Base-by-base conservation (phyloP, 2,888 invertebrate species). In the Andrena bicolor region DNA sequence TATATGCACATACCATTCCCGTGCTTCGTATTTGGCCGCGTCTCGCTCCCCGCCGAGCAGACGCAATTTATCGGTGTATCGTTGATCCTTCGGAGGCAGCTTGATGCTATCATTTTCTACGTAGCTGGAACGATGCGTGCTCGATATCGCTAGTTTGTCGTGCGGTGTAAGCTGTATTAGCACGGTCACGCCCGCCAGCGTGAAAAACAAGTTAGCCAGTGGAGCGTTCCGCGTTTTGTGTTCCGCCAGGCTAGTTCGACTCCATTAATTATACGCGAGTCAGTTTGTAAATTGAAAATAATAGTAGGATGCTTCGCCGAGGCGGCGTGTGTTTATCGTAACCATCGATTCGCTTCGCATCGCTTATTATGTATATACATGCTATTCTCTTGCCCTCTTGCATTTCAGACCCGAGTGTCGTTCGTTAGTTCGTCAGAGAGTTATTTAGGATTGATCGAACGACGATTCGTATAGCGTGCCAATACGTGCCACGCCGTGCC, bases 371-470 rank as follows among this genome's bases (percentile, higher is more conserved):
- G 10, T 35, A 10, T 10, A 10, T 10, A 35, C 35, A 2, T 35
- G 41, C 41, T 13, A 0, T 13, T 41, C 41, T 13, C 13, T 41
- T 4, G 41, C 41, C 41, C 16, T 5, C 5, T 41, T 41, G 41
- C 41, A 5, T 41, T 16, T 41, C 41, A 41, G 16, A 5, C 4
- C 16, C 4, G 41, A 41, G 41, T 41, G 41, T 8, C 20, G 23
- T 32, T 68, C 20, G 20, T 13, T 41, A 13, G 10, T 20, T 64
- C 60, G 16, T 4, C 20, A 48, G 68, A 16, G 8, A 51, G 6
- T 56, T 69, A 72, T 82, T 85, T 74, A 72, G 72, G 75, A 76
- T 48, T 49, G 49, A n/a, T 1, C 1, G 6, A 4, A 51, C 20
- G 23, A 16, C 16, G 41, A 41, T 13, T 41, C 35, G 3, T 3